Percentiles rank a stretch among this genome's conserved stretches.
These are phyloP conservation scores for Platycheirus rosarum DNA, from an alignment of 2,888 invertebrate genomes.

Conservation along the genomic window DNA sequence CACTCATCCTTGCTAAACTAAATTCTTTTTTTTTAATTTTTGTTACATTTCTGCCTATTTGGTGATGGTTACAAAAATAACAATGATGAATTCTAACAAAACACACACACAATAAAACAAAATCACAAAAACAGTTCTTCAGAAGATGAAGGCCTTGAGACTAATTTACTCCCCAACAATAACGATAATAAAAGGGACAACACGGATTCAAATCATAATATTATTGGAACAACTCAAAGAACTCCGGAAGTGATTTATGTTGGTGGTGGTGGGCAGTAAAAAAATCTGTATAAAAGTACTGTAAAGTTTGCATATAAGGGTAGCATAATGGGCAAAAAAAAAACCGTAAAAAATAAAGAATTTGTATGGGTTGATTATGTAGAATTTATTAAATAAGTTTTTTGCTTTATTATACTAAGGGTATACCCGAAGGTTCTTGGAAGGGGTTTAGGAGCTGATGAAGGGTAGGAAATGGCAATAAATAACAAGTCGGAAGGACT, in stretches of 20 bases:
- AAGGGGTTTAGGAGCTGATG: constrained; percentile 1
- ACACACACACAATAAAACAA: constrained; percentile 13
- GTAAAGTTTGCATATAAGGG: neutral
- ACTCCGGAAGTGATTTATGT: constrained; percentile 71
- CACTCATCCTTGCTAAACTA: constrained; percentile 44
- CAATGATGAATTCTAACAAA: constrained; percentile 33
- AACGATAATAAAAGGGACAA: constrained; percentile 29
- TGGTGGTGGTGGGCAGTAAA: constrained; percentile 57
- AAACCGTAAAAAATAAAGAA: constrained; percentile 14
- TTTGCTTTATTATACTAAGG: constrained; percentile 2
- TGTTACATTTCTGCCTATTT: constrained; percentile 25
- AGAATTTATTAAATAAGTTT: constrained; percentile 30
- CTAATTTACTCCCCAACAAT: constrained; percentile 51
- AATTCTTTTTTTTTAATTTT: constrained; percentile 24
- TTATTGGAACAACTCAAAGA: constrained; percentile 67
- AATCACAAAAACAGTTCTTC: constrained; percentile 12
- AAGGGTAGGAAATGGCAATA: constrained; percentile 28
- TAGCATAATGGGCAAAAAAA: constrained; percentile 36
- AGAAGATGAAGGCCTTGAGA: constrained; percentile 48
- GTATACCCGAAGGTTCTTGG: neutral
- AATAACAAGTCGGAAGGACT: constrained; percentile 34
- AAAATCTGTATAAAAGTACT: constrained; percentile 13
- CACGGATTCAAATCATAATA: constrained; percentile 62
- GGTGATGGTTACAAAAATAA: constrained; percentile 47
- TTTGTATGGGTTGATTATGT: constrained; percentile 45